Evolutionary conservation across 2,113 vertebrate species (phyloP), one percentile per base, ranked within the genome.

Genomic region (Seriola aureovittata): DNA sequence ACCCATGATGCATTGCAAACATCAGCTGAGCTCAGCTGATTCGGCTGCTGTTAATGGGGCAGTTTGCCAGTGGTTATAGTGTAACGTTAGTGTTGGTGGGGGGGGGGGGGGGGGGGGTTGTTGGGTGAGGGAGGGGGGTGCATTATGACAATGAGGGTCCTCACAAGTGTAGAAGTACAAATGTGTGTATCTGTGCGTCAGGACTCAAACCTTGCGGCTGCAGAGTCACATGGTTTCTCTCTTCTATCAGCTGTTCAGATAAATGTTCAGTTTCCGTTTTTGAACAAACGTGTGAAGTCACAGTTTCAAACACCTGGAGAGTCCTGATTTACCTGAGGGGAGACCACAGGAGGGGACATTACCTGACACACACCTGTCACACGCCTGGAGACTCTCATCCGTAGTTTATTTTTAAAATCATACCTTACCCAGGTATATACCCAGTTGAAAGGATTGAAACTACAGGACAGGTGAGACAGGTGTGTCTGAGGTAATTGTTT

Each of bases 301-400:
- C 78, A 84, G 69, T 75, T 64, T 78, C 21, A 80, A 64, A 78
- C 50, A 77, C 29, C 71, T 84, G 72, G 73, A 86, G 74, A 23
- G 32, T 72, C 12, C 17, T 50, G 71, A 75, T 54, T 65, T 48
- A 55, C 59, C 67, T 66, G 73, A 75, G 36, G 34, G 25, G 32
- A n/a, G 42, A 7, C 16, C 2, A 14, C 4, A 17, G 46, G 34
- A 44, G 38, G 29, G 21, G 25, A 34, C 14, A 11, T 48, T 14
- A 59, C 54, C 40, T 57, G 38, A 46, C 38, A 59, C 40, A 64
- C 60, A 62, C n/a, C 66, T 60, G 32, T 52, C n/a, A 25, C 3
- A 25, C 3, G 14, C 9, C 65, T 58, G 25, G 23, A 50, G 0
- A 46, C 12, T 21, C 3, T 67, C 13, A 16, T 25, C 36, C 44